Conservation (phyloP, 2,797 vertebrate species). For the Acestrorhynchus altus region DNA sequence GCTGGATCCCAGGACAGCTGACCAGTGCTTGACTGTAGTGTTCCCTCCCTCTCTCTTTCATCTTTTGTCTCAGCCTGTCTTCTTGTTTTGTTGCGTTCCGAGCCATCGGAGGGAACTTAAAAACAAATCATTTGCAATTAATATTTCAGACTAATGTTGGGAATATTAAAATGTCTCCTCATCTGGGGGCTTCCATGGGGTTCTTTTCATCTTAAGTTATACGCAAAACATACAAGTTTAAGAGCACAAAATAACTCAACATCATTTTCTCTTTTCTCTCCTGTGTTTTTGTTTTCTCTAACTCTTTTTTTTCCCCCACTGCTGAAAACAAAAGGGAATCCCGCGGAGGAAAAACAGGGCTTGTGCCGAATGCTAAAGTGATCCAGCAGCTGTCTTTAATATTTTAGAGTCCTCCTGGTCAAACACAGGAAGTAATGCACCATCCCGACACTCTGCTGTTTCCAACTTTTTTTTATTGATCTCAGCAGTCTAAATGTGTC, state of each 20-base stretch:
- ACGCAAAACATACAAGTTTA: not conserved
- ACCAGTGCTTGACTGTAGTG: slow-evolving; percentile 24
- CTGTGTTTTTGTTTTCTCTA: too few species aligned
- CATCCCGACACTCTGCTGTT: slow-evolving; percentile 14
- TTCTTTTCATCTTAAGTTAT: slow-evolving; percentile 17
- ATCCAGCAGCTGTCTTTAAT: slow-evolving; percentile 59
- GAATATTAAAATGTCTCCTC: slow-evolving; percentile 23
- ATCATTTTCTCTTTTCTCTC: slow-evolving; percentile 1
- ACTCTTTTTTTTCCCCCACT: not conserved
- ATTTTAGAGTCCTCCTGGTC: slow-evolving; percentile 56
- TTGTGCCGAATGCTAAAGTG: slow-evolving; percentile 60
- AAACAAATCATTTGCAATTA: slow-evolving; percentile 27
- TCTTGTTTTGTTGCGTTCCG: not conserved
- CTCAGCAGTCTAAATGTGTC: slow-evolving; percentile 30
- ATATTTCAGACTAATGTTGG: slow-evolving; percentile 24
- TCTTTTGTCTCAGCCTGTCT: not conserved
- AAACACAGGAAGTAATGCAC: slow-evolving; percentile 36
- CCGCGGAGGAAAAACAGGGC: slow-evolving; percentile 53
- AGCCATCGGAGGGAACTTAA: slow-evolving; percentile 18
- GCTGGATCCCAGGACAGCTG: slow-evolving; percentile 14
- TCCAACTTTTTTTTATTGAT: slow-evolving; percentile 46
- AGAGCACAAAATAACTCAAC: not conserved
- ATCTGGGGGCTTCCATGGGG: slow-evolving; percentile 8
- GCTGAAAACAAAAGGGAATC: slow-evolving; percentile 9
- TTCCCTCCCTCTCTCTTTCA: not conserved